Evolutionary conservation across 2,888 invertebrate genomes (phyloP), one percentile per base, ranked within the genome.

Genomic region (Nomada hirtipes): DNA sequence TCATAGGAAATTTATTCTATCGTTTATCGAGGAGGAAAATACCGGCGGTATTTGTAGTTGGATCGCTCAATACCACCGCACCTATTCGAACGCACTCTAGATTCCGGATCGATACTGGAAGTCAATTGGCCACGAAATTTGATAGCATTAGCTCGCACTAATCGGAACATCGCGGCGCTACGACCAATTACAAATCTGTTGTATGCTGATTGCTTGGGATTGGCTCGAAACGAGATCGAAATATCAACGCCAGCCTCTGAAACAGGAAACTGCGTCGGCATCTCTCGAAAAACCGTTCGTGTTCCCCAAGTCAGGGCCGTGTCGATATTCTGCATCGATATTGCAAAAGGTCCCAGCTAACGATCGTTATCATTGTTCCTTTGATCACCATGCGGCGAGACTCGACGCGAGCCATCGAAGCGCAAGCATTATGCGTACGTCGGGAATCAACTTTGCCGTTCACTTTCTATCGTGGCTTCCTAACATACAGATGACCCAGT

Each of bases 171-270:
- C 67, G 47, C 65, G 52, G 60, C 68, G 69, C 75, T 60, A 18
- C 63, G 63, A 74, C 83, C 76, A 83, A 80, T 83, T 86, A 75
- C 65, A 77, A 76, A 69, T 61, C 79, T 55, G 87, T 23, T 2
- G 63, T 68, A 42, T 77, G 74, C 59, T 80, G 82, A 85, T 83
- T 83, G 83, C 77, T 75, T 77, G 81, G 72, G 81, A 88, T 86
- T 86, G 88, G 85, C 79, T 61, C 65, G 74, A 57, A 80, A 86
- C 78, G 68, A 86, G 84, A 81, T 79, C 83, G 84, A 88, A 88
- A 88, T 88, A 79, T 86, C 86, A 88, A 83, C 86, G 63, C 42
- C 50, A 82, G 74, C 63, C 80, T 74, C 76, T 80, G 74, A 77
- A 85, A 85, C 85, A 85, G 87, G 86, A 86, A 86, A 86, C 80